A percentile compares a stretch with the other conserved stretches of the same genome.
Evolutionary conservation across 2,888 invertebrate genomes (phyloP).

Genomic region (Thalpophila matura): DNA sequence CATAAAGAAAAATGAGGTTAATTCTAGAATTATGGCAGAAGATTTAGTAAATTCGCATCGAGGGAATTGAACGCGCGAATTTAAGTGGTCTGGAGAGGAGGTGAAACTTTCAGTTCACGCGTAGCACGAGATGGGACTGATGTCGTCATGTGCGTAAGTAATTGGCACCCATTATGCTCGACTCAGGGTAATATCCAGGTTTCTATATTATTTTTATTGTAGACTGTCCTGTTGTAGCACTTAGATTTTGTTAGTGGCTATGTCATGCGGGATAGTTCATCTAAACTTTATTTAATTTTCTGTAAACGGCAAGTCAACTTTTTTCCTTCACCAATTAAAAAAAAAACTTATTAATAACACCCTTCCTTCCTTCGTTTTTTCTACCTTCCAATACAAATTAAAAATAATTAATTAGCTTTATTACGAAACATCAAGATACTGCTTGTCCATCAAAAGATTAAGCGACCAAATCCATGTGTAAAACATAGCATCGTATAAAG

Average conservation of each 20-base stretch:
- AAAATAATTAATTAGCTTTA: too few species aligned
- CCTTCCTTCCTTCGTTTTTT: too few species aligned
- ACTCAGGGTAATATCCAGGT: not conserved
- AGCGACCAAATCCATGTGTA: not conserved
- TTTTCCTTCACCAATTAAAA: too few species aligned
- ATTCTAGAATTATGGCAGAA: not conserved
- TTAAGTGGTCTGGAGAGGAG: constrained; percentile 3
- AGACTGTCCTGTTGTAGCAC: not conserved
- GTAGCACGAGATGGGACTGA: constrained; percentile 5
- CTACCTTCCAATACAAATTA: too few species aligned
- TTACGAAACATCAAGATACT: too few species aligned
- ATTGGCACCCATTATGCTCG: constrained; percentile 17
- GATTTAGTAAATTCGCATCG: not conserved
- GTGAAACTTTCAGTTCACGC: not conserved
- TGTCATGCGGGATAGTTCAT: too few species aligned
- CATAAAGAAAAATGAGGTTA: too few species aligned
- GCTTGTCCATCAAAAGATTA: not conserved
- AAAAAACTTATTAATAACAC: not conserved
- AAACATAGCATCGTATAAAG: constrained; percentile 7
- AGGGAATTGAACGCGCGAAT: not conserved
- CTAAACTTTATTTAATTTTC: too few species aligned
- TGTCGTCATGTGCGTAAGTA: constrained; percentile 33
- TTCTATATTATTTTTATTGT: constrained; percentile 3
- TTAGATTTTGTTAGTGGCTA: too few species aligned
- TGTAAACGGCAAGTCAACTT: too few species aligned